These are phyloP conservation scores for Pachyramphus minor DNA, from an alignment of 2,113 vertebrate genomes.

Conservation along the genomic window DNA sequence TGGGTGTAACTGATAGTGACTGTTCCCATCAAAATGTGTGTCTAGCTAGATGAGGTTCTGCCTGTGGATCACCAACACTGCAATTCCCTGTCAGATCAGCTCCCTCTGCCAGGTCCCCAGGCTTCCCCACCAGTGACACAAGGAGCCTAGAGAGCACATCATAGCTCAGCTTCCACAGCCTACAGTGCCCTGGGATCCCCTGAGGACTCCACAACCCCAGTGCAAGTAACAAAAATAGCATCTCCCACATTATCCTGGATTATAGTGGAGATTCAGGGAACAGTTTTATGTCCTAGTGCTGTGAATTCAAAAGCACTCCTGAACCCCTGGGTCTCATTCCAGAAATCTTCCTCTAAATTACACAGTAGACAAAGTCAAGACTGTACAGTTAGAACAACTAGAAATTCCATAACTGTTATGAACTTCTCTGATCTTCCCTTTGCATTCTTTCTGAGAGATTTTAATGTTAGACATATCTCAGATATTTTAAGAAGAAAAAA, in stretches of 20 bases:
- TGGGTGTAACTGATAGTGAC: accelerated
- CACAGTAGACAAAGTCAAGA: neutral
- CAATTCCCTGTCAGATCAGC: accelerated
- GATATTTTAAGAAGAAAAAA: neutral
- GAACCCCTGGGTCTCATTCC: neutral
- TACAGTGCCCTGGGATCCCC: neutral
- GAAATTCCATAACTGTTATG: neutral
- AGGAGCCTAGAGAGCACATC: neutral
- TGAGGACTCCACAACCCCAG: accelerated
- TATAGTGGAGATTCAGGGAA: neutral
- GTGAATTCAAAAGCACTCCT: neutral
- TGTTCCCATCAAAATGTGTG: neutral
- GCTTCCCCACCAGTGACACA: neutral
- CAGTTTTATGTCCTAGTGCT: accelerated
- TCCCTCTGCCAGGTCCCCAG: neutral
- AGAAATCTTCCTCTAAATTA: neutral
- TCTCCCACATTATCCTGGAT: neutral
- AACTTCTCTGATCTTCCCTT: neutral
- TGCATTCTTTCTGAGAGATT: neutral
- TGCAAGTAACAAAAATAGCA: neutral
- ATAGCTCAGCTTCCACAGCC: neutral
- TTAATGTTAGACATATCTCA: neutral
- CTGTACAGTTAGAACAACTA: neutral
- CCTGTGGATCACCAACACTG: neutral
- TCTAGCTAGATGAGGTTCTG: neutral